Evolutionary conservation across 2,113 vertebrate genomes (phyloP), one percentile per base, ranked within the genome.

Genomic region (Edolisoma coerulescens): DNA sequence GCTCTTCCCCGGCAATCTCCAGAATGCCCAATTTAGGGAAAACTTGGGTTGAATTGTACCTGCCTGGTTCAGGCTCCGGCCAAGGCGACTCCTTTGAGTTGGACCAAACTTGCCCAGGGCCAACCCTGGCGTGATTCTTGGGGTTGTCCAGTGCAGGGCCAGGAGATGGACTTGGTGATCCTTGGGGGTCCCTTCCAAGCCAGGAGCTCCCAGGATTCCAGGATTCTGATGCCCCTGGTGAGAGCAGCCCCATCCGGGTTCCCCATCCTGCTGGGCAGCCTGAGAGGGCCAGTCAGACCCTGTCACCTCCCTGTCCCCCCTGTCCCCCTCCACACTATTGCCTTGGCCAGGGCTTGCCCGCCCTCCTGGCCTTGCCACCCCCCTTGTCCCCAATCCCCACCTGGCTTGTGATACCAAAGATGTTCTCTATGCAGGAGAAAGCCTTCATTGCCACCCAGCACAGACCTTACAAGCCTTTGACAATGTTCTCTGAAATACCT

Each of bases 401-500:
- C 77, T 15, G 89, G 95, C 87, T 97, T 76, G 89, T 73, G 97
- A 94, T 93, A 97, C 97, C 98, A 98, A 98, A 98, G 98, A 98
- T 84, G 32, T 96, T 93, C 93, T 96, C 97, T 96, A 73, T 74
- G 56, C 91, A 96, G 97, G 98, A 94, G 98, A 98, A 96, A 94
- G 90, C 86, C 87, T 89, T 96, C 96, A 96, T 96, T 96, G 97
- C 96, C 95, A 95, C 98, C 99, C 98, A 98, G 98, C 98, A 98
- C 98, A 98, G 98, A 99, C 98, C 98, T 96, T 98, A 99, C 98
- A 99, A 99, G 99, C 98, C 98, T 99, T 99, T 99, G 99, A 99
- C 99, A 99, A 99, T 99, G 99, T 99, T 99, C 99, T 99, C 99
- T 99, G 99, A 99, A 99, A 99, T 99, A 99, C 99, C 99, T 99